Conservation (phyloP, 2,888 invertebrate genomes). For the Melanophora roralis region DNA sequence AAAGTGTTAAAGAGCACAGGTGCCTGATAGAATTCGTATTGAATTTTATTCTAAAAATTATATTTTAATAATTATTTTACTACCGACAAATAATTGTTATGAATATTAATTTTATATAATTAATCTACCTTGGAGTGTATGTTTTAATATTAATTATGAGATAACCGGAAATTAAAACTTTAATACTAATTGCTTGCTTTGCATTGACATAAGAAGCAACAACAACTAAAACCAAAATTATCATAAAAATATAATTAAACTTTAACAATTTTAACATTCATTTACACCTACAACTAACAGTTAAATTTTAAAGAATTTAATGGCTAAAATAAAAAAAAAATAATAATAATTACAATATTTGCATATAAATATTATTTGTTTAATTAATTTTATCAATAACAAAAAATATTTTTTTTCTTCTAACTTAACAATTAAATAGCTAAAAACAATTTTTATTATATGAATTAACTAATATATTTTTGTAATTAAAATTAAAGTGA, state of each 20-base stretch:
- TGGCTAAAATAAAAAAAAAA: no score
- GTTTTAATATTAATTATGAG: conserved; percentile 30
- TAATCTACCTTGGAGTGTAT: background rate
- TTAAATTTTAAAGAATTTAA: conserved; percentile 15
- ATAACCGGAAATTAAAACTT: conserved; percentile 50
- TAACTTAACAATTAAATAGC: conserved; percentile 46
- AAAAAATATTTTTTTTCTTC: conserved; percentile 2
- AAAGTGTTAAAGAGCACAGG: no score
- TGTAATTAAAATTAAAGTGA: conserved; percentile 33
- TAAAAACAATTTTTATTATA: conserved; percentile 53
- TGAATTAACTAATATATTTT: conserved; percentile 36
- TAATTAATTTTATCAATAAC: conserved; percentile 54
- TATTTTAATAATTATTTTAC: no score
- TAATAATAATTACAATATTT: conserved; percentile 13
- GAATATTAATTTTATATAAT: no score
- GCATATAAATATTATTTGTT: conserved; percentile 54
- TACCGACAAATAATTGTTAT: no score
- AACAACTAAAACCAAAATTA: conserved; percentile 2
- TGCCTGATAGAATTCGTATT: no score
- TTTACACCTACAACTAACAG: background rate
- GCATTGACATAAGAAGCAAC: conserved; percentile 5
- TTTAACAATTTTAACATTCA: background rate
- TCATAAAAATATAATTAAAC: conserved; percentile 26
- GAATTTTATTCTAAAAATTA: no score
- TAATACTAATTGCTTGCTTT: conserved; percentile 45